A percentile compares a stretch with the other conserved stretches of the same genome.
Evolutionary conservation across 2,797 vertebrate genomes (phyloP).

Genomic region (Sebastes itinus): DNA sequence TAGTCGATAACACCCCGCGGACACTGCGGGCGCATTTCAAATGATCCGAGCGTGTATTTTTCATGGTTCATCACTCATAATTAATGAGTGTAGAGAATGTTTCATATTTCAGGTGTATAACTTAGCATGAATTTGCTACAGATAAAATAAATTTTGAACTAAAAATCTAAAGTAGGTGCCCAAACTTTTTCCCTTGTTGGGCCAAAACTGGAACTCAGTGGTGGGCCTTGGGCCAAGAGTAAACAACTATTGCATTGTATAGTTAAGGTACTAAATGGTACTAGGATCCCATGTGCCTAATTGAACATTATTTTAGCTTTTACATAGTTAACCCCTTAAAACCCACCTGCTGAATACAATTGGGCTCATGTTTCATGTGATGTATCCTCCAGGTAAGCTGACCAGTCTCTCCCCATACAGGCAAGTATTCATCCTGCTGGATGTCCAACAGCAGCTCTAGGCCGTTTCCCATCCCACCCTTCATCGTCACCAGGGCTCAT

Average conservation of each 20-base stretch:
- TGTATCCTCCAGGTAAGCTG: conserved; percentile 30
- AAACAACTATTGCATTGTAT: too few relatives aligned
- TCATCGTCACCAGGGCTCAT: conserved; percentile 86
- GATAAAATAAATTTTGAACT: not conserved
- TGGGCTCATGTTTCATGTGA: not conserved
- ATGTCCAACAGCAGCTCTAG: conserved; percentile 99
- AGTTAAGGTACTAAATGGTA: too few relatives aligned
- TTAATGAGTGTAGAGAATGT: not conserved
- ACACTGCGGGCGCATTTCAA: not conserved
- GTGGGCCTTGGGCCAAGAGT: too few relatives aligned
- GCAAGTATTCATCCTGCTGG: conserved; percentile 97
- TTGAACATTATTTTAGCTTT: too few relatives aligned
- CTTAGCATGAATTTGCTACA: not conserved
- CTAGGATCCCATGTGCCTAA: too few relatives aligned
- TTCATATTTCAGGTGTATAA: not conserved
- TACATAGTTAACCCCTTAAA: too few relatives aligned
- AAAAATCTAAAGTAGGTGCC: too few relatives aligned
- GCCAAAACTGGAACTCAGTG: too few relatives aligned
- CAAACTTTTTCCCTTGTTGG: too few relatives aligned
- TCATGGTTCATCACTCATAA: conserved; percentile 24
- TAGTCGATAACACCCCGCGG: not conserved
- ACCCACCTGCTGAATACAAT: too few relatives aligned
- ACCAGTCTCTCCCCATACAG: conserved; percentile 96
- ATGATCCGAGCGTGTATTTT: not conserved
- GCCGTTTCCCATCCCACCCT: conserved; percentile 96